Conservation (phyloP, 2,113 vertebrate genomes). For the Anas platyrhynchos region DNA sequence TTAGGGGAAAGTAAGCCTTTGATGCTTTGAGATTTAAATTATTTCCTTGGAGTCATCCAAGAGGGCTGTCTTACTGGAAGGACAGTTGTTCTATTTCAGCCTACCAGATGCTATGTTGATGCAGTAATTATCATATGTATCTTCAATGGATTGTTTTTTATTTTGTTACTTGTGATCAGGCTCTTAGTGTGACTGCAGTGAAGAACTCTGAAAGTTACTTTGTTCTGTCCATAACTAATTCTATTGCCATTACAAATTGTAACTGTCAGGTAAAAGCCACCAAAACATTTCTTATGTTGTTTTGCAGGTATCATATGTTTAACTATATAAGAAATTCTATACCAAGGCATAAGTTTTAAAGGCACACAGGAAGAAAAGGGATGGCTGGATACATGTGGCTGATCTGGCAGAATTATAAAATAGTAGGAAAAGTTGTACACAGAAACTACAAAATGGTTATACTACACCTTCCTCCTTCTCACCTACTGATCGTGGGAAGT, state of each 20-base stretch:
- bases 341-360: neutral
- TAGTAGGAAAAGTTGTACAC: neutral
- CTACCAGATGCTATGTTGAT: neutral
- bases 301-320: neutral
- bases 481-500: neutral
- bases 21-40: constrained; percentile 64
- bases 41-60: constrained; percentile 29
- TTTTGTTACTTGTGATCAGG: neutral
- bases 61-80: constrained; percentile 31
- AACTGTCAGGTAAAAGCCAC: neutral
- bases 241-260: neutral
- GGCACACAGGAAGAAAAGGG: neutral
- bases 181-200: neutral
- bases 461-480: neutral
- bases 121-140: neutral
- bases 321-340: neutral
- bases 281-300: neutral
- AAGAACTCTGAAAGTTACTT: neutral
- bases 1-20: constrained; percentile 8
- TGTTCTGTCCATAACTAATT: neutral
- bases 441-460: neutral
- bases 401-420: neutral
- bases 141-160: neutral
- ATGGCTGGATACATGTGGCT: neutral
- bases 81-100: neutral